Base-by-base conservation (phyloP, 2,797 vertebrate species). In the Hoplostethus mediterraneus region DNA sequence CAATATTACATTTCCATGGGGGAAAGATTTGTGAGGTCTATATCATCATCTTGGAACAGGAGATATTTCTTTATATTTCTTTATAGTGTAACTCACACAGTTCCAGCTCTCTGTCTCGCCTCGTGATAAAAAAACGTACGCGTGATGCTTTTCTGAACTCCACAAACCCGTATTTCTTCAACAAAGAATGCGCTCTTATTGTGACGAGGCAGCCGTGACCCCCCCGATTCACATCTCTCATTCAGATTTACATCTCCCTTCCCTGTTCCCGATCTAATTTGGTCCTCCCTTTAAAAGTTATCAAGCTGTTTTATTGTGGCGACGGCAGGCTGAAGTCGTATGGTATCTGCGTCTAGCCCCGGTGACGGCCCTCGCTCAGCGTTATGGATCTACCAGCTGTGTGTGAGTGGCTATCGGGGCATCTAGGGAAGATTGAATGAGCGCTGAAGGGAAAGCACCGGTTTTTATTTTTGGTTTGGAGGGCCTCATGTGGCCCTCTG, bases 321-420 rank as follows among this genome's bases (percentile, higher is more conserved):
- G 6, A 63, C 48, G 14, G 69, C 3, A 4, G 56, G 47, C 65
- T 17, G 21, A 10, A 3, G 0, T 70, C 54, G 55, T 10, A 63
- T 13, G 28, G 56, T n/a, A 47, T 12, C 66, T 73, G 47, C 6
- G 73, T 75, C 80, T 78, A 12, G 67, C 49, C 28, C 57, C 56
- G 11, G 10, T 16, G 53, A 71, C 36, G 45, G 62, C 65, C 47
- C 58, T 25, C 38, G 52, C 62, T 75, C n/a, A 49, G 48, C 14
- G 33, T 83, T 79, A 75, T 83, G 75, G 47, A 80, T 80, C 47
- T 77, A 82, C 57, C 81, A 91, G 77, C 80, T 87, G 87, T 83
- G 74, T 74, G 79, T 67, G 53, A 59, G 60, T 49, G 45, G 63
- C 67, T 85, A 67, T 82, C 68, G 65, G 60, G 59, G 5, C 75